phyloP scores from a whole-genome alignment of 2,888 invertebrate genomes.

The Folsomia candida region DNA sequence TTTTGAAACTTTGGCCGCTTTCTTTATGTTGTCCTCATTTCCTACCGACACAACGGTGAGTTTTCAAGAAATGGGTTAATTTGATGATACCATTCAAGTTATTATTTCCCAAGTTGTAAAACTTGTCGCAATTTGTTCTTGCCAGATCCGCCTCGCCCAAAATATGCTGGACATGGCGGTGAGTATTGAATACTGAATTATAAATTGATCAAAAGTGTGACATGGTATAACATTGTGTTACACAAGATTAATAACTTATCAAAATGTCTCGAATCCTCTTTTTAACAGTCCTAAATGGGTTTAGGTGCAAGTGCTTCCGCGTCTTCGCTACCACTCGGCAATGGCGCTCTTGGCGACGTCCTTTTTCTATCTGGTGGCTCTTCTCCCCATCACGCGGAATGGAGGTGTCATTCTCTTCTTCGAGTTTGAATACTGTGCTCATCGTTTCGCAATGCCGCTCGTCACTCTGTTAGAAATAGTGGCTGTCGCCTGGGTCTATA shows the following conservation, averaged over 20 bases:
- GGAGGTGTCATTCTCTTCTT: constrained; percentile 38
- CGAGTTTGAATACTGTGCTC: constrained; percentile 37
- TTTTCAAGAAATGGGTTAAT: not conserved
- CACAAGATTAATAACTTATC: too few species aligned
- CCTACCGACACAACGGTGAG: constrained; percentile 38
- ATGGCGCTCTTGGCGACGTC: constrained; percentile 35
- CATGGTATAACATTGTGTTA: too few species aligned
- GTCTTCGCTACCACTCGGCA: constrained; percentile 28
- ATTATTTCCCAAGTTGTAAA: too few species aligned
- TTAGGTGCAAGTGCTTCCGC: constrained; percentile 27
- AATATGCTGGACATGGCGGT: constrained; percentile 32
- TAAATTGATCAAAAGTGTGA: too few species aligned
- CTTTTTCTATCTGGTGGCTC: constrained; percentile 29
- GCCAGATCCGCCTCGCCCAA: constrained; percentile 39
- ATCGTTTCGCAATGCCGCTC: constrained; percentile 28
- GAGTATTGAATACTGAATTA: too few species aligned
- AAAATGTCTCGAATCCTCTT: too few species aligned
- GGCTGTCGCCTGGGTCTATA: constrained; percentile 33
- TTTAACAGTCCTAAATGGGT: too few species aligned
- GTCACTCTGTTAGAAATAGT: constrained; percentile 26
- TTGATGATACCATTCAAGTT: too few species aligned
- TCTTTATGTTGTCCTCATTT: constrained; percentile 44
- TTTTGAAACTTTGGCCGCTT: constrained; percentile 27
- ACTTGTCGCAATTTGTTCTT: not conserved
- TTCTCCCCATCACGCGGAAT: constrained; percentile 35